These are phyloP conservation scores for Cremastobaeus sp. DNA, from an alignment of 2,888 invertebrate species.

Conservation along the genomic window DNA sequence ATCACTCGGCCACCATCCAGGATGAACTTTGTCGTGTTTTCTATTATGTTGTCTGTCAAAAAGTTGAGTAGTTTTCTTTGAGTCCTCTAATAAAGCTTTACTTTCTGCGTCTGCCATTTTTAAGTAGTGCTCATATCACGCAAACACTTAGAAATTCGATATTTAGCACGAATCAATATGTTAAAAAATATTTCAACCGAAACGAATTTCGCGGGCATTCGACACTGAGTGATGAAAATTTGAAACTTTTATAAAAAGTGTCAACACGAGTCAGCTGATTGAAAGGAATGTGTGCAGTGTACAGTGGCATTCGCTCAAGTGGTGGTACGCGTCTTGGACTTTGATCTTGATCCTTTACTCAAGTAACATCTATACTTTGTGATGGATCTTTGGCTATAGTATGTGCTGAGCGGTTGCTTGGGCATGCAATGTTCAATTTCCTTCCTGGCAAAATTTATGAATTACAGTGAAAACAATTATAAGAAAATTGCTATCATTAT, in stretches of 20 bases:
- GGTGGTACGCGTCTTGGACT: no score
- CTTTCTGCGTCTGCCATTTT: slow-evolving; percentile 51
- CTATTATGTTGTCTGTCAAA: slow-evolving; percentile 14
- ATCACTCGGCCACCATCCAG: slow-evolving; percentile 76
- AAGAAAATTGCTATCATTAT: no score
- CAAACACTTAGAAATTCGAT: no score
- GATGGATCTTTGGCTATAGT: slow-evolving; percentile 24
- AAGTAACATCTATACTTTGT: slow-evolving; percentile 21
- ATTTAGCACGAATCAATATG: no score
- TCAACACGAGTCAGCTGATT: slow-evolving; percentile 43
- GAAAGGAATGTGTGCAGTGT: slow-evolving; percentile 16
- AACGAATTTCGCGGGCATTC: not conserved
- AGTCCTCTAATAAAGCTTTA: slow-evolving; percentile 32
- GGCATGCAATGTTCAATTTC: no score
- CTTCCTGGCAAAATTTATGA: no score
- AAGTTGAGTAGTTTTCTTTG: slow-evolving; percentile 5
- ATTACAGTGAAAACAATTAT: no score
- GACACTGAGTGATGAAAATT: not conserved
- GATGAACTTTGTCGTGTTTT: slow-evolving; percentile 67
- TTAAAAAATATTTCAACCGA: no score
- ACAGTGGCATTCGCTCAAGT: not conserved
- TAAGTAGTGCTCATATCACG: slow-evolving; percentile 7
- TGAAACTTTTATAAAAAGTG: slow-evolving; percentile 28
- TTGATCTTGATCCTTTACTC: slow-evolving; percentile 3
- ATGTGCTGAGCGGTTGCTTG: not conserved